Base-by-base conservation (phyloP, 2,113 vertebrate species). In the Sphaerodactylus townsendi region DNA sequence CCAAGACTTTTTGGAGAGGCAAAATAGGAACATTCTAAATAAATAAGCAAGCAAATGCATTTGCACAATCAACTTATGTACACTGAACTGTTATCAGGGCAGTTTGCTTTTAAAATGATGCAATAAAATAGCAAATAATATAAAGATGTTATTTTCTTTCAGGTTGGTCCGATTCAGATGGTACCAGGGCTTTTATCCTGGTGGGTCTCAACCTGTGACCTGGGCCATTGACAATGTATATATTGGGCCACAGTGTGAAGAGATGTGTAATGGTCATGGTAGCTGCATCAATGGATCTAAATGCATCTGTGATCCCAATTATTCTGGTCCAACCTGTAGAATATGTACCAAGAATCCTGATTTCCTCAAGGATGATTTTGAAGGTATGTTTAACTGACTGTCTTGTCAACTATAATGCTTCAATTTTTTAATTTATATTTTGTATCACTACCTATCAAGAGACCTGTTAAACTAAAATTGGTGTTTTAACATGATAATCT, bases 291-390 rank as follows among this genome's bases (percentile, higher is more conserved):
- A 97, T 0, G 98, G 98, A 50, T 97, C 97, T 25, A 97, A 96
- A 86, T 99, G 99, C 90, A 92, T 96, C 82, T 99, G 99, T 84
- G 99, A 99, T 87, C 95, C 96, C 0, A 96, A 98, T 1, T 98
- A 97, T 92, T 98, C 98, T 5, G 98, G 98, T 23, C 94, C 96
- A 1, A 98, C 98, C 89, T 99, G 99, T 92, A 98, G 95, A 87
- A 95, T 97, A 69, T 97, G 97, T 77, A 96, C 96, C 78, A 98
- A 97, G 92, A 99, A 99, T 88, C 94, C 97, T 8, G 98, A 99
- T 89, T 99, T 99, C 93, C 97, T 99, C 25, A 99, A 99, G 89
- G 98, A 99, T 86, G 99, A 99, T 92, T 99, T 99, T 93, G 98
- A 99, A 98, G 99, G 99, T 99, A 96, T 87, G 72, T 69, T 5